Conservation (phyloP, 2,888 invertebrate species). For the Hemaris fuciformis region DNA sequence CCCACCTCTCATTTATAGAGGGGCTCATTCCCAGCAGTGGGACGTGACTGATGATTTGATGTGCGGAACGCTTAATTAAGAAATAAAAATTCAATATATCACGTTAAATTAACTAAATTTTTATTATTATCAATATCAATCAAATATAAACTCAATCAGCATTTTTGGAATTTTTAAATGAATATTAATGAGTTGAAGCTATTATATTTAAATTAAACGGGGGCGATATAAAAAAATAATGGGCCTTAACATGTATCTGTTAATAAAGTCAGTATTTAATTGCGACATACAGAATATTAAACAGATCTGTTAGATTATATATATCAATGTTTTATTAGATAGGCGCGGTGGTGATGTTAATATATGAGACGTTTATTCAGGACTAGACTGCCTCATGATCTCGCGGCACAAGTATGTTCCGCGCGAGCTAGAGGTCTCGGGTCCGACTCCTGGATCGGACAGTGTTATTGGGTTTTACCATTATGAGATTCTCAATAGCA, state of each 20-base stretch:
- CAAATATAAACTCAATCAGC: constrained; percentile 2
- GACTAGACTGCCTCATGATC: no score
- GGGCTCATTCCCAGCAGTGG: no score
- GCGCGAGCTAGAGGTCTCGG: no score
- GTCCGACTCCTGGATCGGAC: no score
- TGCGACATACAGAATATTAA: neutral
- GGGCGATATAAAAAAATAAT: neutral
- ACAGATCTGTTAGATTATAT: neutral
- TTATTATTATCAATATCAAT: neutral
- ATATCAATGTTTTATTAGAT: neutral
- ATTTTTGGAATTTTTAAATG: constrained; percentile 3
- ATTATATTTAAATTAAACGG: constrained; percentile 8
- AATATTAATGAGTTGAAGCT: constrained; percentile 4
- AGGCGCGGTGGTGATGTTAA: no score
- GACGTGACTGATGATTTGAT: no score
- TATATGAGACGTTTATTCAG: no score
- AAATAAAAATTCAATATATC: neutral
- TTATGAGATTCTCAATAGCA: no score
- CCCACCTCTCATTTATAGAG: no score
- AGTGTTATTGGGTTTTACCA: no score
- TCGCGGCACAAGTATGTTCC: no score
- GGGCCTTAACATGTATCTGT: neutral
- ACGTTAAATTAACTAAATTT: neutral
- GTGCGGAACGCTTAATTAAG: neutral
- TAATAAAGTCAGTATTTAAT: neutral